Evolutionary conservation across 2,888 invertebrate species (phyloP).

Genomic region (Plagodis dolabraria): DNA sequence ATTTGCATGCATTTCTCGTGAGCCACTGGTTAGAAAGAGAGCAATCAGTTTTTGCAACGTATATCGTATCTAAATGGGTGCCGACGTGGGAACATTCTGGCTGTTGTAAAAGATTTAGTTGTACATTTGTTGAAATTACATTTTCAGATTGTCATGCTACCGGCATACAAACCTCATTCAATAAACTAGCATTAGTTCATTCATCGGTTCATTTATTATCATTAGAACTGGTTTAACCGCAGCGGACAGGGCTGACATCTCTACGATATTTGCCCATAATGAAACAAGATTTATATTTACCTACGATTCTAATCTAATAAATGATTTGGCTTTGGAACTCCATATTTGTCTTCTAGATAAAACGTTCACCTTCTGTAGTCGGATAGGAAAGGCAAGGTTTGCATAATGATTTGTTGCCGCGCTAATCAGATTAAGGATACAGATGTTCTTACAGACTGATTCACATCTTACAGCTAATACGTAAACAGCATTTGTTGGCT

Average conservation of each 20-base stretch:
- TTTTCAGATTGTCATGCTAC: slow-evolving; percentile 31
- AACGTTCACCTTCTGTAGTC: slow-evolving; percentile 18
- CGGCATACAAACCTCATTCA: slow-evolving; percentile 34
- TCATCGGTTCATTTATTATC: slow-evolving; percentile 50
- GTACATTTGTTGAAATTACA: slow-evolving; percentile 26
- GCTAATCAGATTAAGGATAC: slow-evolving; percentile 32
- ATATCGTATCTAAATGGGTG: too few species aligned
- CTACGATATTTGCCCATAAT: slow-evolving; percentile 27
- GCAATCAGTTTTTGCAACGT: too few species aligned
- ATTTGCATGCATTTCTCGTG: too few species aligned
- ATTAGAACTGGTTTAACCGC: slow-evolving; percentile 45
- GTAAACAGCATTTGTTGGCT: background rate
- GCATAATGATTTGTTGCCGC: slow-evolving; percentile 30
- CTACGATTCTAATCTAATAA: slow-evolving; percentile 21
- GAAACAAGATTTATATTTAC: slow-evolving; percentile 25
- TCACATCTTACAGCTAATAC: slow-evolving; percentile 13
- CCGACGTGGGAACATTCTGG: background rate
- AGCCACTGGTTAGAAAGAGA: too few species aligned
- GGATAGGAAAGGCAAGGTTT: slow-evolving; percentile 26
- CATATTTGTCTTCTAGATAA: slow-evolving; percentile 21
- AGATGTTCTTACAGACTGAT: slow-evolving; percentile 11
- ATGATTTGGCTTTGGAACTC: slow-evolving; percentile 22
- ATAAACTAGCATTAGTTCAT: slow-evolving; percentile 24
- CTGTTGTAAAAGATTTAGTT: slow-evolving; percentile 3
- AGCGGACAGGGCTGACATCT: slow-evolving; percentile 33